A percentile compares a stretch with the other conserved stretches of the same genome.
Conservation (phyloP, 2,888 invertebrate species). For the Pollenia angustigena region DNA sequence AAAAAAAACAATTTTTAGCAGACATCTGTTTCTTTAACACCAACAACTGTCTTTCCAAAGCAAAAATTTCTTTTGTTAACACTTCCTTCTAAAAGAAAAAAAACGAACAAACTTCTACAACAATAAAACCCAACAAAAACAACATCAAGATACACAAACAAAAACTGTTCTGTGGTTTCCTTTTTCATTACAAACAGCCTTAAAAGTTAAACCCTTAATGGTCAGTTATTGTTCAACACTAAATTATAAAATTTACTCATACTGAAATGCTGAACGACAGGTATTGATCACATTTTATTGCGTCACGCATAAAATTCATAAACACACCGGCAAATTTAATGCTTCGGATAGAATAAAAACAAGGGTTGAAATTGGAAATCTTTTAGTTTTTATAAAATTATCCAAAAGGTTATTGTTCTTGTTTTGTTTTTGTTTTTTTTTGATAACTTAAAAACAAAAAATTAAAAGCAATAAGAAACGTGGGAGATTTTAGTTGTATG, state of each 20-base stretch:
- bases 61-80: conserved; percentile 43
- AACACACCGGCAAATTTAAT: background rate
- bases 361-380: conserved; percentile 4
- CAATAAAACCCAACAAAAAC: background rate
- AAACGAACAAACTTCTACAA: background rate
- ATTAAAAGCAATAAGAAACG: conserved; percentile 11
- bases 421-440: background rate
- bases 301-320: conserved; percentile 37
- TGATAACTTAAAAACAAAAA: background rate
- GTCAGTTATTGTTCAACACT: conserved; percentile 55
- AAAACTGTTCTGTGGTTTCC: conserved; percentile 63
- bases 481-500: background rate
- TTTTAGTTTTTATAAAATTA: background rate
- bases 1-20: background rate
- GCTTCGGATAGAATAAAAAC: background rate
- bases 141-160: background rate
- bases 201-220: conserved; percentile 50
- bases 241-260: conserved; percentile 30
- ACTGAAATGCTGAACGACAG: conserved; percentile 53
- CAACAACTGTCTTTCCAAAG: conserved; percentile 50
- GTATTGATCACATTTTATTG: conserved; percentile 62
- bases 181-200: conserved; percentile 26
- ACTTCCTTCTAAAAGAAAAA: conserved; percentile 43
- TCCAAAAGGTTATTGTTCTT: background rate
- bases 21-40: conserved; percentile 52